phyloP scores from a whole-genome alignment of 2,797 vertebrate species.

The Lutjanus argentimaculatus region DNA sequence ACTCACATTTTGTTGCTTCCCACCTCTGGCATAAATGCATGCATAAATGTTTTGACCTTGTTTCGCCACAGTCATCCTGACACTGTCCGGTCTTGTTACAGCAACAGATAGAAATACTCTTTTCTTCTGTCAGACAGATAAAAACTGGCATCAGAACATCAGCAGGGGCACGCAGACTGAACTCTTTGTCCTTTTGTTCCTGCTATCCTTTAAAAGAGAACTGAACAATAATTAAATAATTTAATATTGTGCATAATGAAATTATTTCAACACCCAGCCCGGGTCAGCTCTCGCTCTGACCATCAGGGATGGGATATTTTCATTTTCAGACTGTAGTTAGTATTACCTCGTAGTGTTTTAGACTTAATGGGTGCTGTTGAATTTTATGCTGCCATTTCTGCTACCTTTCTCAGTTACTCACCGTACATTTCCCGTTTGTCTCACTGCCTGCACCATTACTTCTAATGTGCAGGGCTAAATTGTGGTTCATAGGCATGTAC shows the following conservation, averaged over 20 bases:
- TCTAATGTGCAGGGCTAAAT: not conserved
- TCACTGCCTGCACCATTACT: not conserved
- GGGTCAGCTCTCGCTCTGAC: conserved; percentile 7
- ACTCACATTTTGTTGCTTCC: too few relatives aligned
- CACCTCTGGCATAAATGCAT: not conserved
- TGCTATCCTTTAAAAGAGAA: conserved; percentile 24
- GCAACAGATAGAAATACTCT: conserved; percentile 5
- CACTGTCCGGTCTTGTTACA: not conserved
- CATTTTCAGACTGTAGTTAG: not conserved
- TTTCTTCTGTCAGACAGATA: conserved; percentile 17
- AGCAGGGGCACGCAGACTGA: not conserved
- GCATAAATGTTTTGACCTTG: not conserved
- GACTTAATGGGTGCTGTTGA: conserved; percentile 1
- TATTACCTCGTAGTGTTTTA: not conserved
- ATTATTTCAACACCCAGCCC: conserved; percentile 1
- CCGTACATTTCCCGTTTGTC: conserved; percentile 8
- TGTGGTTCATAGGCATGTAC: not conserved
- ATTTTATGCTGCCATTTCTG: conserved; percentile 8
- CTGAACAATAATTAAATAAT: conserved; percentile 9
- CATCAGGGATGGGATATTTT: not conserved
- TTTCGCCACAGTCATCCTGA: not conserved
- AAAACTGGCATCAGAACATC: conserved; percentile 17
- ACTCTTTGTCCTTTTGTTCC: conserved; percentile 4
- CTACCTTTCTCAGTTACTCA: not conserved
- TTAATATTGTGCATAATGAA: not conserved